A percentile compares a stretch with the other conserved stretches of the same genome.
Conservation (phyloP, 2,797 vertebrate genomes). For the Leptatherina wallacei region DNA sequence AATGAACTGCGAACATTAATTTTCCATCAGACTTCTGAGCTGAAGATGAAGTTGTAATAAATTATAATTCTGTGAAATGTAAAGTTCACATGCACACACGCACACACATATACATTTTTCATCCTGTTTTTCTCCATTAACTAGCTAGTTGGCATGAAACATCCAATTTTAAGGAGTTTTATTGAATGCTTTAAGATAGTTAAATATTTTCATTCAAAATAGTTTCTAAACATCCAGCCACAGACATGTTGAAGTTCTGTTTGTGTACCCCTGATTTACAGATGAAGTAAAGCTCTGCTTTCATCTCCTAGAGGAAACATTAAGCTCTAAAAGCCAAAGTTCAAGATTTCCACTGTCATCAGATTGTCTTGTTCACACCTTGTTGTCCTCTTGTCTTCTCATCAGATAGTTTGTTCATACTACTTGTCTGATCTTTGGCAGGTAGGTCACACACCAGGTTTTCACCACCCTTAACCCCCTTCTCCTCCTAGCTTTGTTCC, state of each 20-base stretch:
- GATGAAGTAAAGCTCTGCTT: no score
- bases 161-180: background rate
- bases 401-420: background rate
- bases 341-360: background rate
- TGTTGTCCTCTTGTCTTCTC: background rate
- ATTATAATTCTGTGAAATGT: background rate
- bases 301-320: no score
- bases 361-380: background rate
- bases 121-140: background rate
- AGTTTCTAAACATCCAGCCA: no score
- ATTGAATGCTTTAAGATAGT: no score
- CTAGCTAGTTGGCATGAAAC: background rate
- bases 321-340: no score
- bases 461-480: background rate
- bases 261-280: no score
- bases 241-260: no score
- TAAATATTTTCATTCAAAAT: no score
- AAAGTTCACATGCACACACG: no score
- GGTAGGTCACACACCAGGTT: background rate
- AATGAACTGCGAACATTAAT: background rate
- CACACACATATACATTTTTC: background rate
- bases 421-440: background rate
- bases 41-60: conserved; percentile 10
- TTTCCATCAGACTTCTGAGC: background rate
- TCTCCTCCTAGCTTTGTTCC: no score